Conservation (phyloP, 2,113 vertebrate species). For the Engystomops pustulosus region DNA sequence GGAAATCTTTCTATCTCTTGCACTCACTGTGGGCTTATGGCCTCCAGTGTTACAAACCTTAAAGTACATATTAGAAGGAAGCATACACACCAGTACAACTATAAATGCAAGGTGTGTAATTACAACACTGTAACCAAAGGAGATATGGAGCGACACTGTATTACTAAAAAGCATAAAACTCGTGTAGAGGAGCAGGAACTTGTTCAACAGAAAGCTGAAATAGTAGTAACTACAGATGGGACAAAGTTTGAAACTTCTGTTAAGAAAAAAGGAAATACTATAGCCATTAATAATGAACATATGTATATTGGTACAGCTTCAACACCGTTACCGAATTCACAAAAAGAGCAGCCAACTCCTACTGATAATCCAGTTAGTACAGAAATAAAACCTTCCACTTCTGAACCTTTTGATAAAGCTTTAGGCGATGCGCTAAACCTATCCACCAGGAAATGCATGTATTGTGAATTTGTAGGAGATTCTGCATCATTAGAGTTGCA, state of each 20-base stretch:
- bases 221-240: slow-evolving; percentile 70
- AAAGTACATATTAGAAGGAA: slow-evolving; percentile 93
- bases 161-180: slow-evolving; percentile 92
- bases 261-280: slow-evolving; percentile 61
- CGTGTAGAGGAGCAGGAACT: slow-evolving; percentile 79
- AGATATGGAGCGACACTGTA: slow-evolving; percentile 97
- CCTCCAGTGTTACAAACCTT: slow-evolving; percentile 93
- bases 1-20: slow-evolving; percentile 82
- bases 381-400: slow-evolving; percentile 32
- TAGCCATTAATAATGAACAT: slow-evolving; percentile 52
- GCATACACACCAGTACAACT: slow-evolving; percentile 95
- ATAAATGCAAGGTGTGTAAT: slow-evolving; percentile 91
- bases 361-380: slow-evolving; percentile 43
- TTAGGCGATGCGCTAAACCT: slow-evolving; percentile 67
- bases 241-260: slow-evolving; percentile 63
- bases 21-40: slow-evolving; percentile 89
- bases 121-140: slow-evolving; percentile 98
- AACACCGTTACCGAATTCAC: slow-evolving; percentile 36
- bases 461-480: slow-evolving; percentile 87
- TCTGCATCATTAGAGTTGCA: slow-evolving; percentile 87
- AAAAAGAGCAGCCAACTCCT: slow-evolving; percentile 58
- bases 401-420: slow-evolving; percentile 54
- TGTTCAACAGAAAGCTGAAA: slow-evolving; percentile 69
- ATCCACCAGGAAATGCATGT: slow-evolving; percentile 74
- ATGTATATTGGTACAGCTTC: neutral